Evolutionary conservation across 2,888 invertebrate genomes (phyloP).

Genomic region (Eristalis pertinax): DNA sequence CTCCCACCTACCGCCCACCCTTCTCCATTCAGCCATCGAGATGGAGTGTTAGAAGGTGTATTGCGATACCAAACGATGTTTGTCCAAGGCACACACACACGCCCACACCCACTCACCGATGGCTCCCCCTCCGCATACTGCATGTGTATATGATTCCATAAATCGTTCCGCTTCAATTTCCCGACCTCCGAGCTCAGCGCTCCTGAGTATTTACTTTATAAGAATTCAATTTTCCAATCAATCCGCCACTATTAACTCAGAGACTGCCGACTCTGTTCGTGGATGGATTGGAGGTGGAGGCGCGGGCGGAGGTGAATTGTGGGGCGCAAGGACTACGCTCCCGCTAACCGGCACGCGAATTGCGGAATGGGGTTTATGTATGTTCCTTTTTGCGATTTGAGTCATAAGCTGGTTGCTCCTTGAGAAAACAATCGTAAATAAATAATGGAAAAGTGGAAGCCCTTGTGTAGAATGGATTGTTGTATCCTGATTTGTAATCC

Average conservation of each 20-base stretch:
- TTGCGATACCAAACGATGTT: slow-evolving; percentile 65
- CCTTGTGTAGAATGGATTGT: slow-evolving; percentile 35
- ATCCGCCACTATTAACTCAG: slow-evolving; percentile 67
- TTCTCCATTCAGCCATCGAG: slow-evolving; percentile 1
- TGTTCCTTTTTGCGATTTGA: slow-evolving; percentile 48
- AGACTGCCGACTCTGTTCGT: slow-evolving; percentile 3
- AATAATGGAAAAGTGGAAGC: slow-evolving; percentile 53
- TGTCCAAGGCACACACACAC: slow-evolving; percentile 56
- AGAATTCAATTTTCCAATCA: slow-evolving; percentile 73
- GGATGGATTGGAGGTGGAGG: not conserved
- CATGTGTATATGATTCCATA: slow-evolving; percentile 61
- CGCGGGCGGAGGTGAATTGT: too few relatives aligned
- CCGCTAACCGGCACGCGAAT: not conserved
- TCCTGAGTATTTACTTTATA: slow-evolving; percentile 69
- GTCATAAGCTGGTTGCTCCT: slow-evolving; percentile 62
- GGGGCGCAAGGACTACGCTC: not conserved
- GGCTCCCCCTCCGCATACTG: not conserved
- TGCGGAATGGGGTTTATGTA: not conserved
- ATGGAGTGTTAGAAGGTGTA: slow-evolving; percentile 54
- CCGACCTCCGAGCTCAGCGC: slow-evolving; percentile 49
- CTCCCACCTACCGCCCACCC: not conserved
- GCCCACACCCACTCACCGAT: slow-evolving; percentile 38
- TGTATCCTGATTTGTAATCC: slow-evolving; percentile 61
- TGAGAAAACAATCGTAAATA: slow-evolving; percentile 70
- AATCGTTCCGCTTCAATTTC: slow-evolving; percentile 69